These are phyloP conservation scores for Ditylenchus dipsaci DNA, from an alignment of 1,140 invertebrate species.

Conservation along the genomic window DNA sequence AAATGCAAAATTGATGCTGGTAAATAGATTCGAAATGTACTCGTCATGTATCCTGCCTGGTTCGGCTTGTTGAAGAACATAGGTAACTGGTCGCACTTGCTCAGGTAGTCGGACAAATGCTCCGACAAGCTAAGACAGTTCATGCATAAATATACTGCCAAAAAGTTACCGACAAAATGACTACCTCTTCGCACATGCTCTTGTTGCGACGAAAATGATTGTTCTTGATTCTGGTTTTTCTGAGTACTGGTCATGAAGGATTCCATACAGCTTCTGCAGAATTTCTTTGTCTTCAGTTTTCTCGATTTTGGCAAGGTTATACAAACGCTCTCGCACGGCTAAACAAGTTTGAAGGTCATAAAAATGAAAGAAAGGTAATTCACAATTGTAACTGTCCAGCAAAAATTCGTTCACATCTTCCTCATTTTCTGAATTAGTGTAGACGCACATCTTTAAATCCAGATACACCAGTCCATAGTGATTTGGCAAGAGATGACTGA, in stretches of 20 bases:
- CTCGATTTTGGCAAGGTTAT: neutral
- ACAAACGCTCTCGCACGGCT: neutral
- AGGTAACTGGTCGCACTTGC: conserved; percentile 2
- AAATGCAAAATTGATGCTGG: neutral
- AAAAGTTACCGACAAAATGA: neutral
- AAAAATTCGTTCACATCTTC: conserved; percentile 18
- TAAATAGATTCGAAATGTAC: conserved; percentile 9
- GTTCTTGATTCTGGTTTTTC: conserved; percentile 37
- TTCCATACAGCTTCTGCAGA: conserved; percentile 17
- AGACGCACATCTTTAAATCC: conserved; percentile 27
- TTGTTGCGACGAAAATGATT: conserved; percentile 42
- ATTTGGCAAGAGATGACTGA: conserved; percentile 34
- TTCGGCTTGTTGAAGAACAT: conserved; percentile 20
- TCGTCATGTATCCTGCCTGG: conserved; percentile 17
- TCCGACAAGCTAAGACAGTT: conserved; percentile 14
- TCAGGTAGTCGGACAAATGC: conserved; percentile 21
- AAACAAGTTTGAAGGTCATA: neutral
- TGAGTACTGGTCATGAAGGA: conserved; percentile 29
- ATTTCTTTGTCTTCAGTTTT: conserved; percentile 20
- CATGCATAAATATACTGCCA: neutral
- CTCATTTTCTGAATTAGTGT: neutral
- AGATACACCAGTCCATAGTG: conserved; percentile 30
- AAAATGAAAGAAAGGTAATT: conserved; percentile 9
- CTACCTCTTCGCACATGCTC: conserved; percentile 12
- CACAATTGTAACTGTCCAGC: conserved; percentile 7